Evolutionary conservation across 2,113 vertebrate genomes (phyloP).

Genomic region (Percina caprodes): DNA sequence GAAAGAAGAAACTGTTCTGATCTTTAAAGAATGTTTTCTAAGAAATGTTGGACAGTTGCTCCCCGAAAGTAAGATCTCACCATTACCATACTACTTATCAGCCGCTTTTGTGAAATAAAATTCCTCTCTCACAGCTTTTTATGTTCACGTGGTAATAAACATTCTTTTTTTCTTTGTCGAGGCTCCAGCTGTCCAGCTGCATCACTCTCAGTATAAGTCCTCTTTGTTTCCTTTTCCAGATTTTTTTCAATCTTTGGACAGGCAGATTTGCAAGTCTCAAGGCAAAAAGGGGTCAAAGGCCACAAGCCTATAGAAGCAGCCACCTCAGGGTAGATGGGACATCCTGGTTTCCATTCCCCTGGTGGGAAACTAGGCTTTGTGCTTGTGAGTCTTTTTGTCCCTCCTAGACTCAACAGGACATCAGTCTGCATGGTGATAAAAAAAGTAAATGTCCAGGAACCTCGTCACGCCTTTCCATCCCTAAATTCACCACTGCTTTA

Average conservation of each 20-base stretch:
- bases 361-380: constrained; percentile 62
- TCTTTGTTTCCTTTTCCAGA: constrained; percentile 74
- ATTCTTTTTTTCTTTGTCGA: constrained; percentile 68
- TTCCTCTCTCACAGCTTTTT: constrained; percentile 45
- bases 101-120: constrained; percentile 38
- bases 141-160: constrained; percentile 53
- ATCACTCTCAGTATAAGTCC: constrained; percentile 67
- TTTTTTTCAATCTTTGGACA: constrained; percentile 53
- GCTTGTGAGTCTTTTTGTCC: constrained; percentile 34
- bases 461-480: background rate
- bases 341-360: constrained; percentile 63
- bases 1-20: constrained; percentile 31
- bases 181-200: constrained; percentile 74
- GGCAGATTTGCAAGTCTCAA: constrained; percentile 63
- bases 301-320: constrained; percentile 54
- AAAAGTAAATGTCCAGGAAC: constrained; percentile 37
- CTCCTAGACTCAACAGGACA: constrained; percentile 68
- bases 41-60: background rate
- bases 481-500: background rate
- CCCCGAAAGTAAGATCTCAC: constrained; percentile 28
- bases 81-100: background rate
- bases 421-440: constrained; percentile 53
- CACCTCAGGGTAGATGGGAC: constrained; percentile 62
- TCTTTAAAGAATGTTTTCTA: constrained; percentile 20
- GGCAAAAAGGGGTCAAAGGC: constrained; percentile 74